phyloP scores from a whole-genome alignment of 2,113 vertebrate species.

The Vireo altiloquus region DNA sequence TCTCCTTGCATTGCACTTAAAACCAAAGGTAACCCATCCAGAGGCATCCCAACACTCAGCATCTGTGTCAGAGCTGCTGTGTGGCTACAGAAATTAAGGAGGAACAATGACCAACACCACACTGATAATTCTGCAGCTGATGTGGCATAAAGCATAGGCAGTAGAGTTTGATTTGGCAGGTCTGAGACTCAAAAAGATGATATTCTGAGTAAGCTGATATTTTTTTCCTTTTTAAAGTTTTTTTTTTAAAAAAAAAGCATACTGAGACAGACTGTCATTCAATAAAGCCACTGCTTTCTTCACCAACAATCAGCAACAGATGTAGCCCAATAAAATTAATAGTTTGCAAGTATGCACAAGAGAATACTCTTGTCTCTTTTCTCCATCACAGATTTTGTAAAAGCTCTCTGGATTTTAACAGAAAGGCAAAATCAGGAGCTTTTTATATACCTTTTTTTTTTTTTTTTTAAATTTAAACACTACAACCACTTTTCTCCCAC shows the following conservation, averaged over 20 bases:
- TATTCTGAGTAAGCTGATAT: background rate
- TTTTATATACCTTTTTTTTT: constrained; percentile 5
- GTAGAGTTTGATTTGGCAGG: background rate
- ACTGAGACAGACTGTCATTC: constrained; percentile 36
- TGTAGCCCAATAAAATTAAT: constrained; percentile 67
- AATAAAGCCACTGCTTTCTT: constrained; percentile 56
- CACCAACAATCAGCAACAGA: constrained; percentile 65
- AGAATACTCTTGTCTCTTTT: constrained; percentile 58
- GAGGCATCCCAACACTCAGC: background rate
- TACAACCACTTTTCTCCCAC: background rate
- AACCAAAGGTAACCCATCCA: background rate
- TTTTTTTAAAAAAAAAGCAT: background rate
- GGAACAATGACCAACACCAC: background rate
- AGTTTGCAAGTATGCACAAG: constrained; percentile 57
- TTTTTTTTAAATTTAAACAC: background rate
- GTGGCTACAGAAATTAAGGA: background rate
- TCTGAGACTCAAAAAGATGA: background rate
- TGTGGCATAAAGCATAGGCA: background rate
- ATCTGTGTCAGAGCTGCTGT: background rate
- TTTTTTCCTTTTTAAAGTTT: background rate
- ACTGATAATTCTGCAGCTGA: background rate
- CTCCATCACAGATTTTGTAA: constrained; percentile 58
- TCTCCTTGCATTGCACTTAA: background rate
- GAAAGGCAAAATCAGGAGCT: constrained; percentile 22
- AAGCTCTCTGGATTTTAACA: constrained; percentile 49